Percentiles rank a stretch among this genome's conserved stretches.
Evolutionary conservation across 2,797 vertebrate genomes (phyloP).

Genomic region (Siniperca undulata): DNA sequence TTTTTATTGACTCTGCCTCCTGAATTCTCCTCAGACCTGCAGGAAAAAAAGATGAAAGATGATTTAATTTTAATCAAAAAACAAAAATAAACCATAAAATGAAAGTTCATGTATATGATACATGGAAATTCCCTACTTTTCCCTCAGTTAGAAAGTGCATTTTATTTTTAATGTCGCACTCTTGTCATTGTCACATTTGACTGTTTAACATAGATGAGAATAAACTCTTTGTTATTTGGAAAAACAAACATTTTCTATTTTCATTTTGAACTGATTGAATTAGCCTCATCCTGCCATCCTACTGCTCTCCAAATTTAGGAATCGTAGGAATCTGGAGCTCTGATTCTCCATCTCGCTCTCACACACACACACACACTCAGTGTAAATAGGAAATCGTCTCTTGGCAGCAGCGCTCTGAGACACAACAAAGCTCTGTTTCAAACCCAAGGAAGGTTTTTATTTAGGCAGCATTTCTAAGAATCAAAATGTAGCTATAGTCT

Average conservation of each 20-base stretch:
- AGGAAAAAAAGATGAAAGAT: not conserved
- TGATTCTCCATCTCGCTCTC: conserved; percentile 1
- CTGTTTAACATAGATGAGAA: conserved; percentile 1
- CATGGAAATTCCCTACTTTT: not conserved
- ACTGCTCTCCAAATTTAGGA: conserved; percentile 49
- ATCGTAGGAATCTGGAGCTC: conserved; percentile 44
- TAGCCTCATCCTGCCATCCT: conserved; percentile 46
- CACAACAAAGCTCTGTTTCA: conserved; percentile 37
- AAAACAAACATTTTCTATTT: conserved; percentile 39
- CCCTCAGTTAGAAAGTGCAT: not conserved
- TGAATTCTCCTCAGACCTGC: conserved; percentile 8
- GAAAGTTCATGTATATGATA: not conserved
- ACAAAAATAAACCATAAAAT: not conserved
- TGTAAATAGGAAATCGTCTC: conserved; percentile 44
- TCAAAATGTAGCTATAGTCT: not conserved
- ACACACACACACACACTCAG: conserved; percentile 8
- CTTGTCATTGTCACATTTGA: not conserved
- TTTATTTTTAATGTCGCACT: not conserved
- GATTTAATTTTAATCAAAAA: not conserved
- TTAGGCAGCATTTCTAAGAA: conserved; percentile 24
- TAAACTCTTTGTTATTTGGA: not conserved
- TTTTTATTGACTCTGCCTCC: not conserved
- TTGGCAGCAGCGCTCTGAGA: conserved; percentile 31
- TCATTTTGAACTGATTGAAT: conserved; percentile 43
- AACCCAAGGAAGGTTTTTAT: conserved; percentile 18